Conservation (phyloP, 1,140 invertebrate species). For the Cydia strobilella region DNA sequence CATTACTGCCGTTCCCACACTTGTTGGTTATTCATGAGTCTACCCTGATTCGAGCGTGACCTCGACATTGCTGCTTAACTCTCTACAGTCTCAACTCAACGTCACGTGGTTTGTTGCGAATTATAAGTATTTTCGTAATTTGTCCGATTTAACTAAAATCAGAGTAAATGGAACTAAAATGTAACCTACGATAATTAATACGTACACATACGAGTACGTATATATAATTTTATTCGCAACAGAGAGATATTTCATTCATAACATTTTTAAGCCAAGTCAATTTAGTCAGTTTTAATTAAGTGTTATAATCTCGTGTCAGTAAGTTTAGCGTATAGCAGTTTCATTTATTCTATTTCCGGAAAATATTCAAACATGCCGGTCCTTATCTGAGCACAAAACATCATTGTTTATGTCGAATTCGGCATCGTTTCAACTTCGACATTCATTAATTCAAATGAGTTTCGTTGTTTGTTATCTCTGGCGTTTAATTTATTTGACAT, state of each 20-base stretch:
- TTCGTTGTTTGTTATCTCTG: not conserved
- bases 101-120: too few relatives aligned
- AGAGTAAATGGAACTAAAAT: too few relatives aligned
- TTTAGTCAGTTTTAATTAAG: too few relatives aligned
- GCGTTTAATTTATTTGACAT: too few relatives aligned
- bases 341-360: not conserved
- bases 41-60: slow-evolving; percentile 7
- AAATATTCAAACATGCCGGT: not conserved
- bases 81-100: not conserved
- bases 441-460: not conserved
- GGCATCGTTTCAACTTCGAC: not conserved
- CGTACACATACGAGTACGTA: too few relatives aligned
- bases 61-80: not conserved
- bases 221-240: too few relatives aligned
- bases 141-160: too few relatives aligned
- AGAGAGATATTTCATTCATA: too few relatives aligned
- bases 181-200: too few relatives aligned
- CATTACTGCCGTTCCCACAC: slow-evolving; percentile 3
- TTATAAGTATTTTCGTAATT: too few relatives aligned
- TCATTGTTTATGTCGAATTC: not conserved
- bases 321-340: not conserved
- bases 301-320: not conserved
- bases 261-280: too few relatives aligned
- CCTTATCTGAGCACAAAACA: not conserved
- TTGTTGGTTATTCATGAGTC: slow-evolving; percentile 11